Evolutionary conservation across 2,797 vertebrate genomes (phyloP).

Genomic region (Amazona ochrocephala): DNA sequence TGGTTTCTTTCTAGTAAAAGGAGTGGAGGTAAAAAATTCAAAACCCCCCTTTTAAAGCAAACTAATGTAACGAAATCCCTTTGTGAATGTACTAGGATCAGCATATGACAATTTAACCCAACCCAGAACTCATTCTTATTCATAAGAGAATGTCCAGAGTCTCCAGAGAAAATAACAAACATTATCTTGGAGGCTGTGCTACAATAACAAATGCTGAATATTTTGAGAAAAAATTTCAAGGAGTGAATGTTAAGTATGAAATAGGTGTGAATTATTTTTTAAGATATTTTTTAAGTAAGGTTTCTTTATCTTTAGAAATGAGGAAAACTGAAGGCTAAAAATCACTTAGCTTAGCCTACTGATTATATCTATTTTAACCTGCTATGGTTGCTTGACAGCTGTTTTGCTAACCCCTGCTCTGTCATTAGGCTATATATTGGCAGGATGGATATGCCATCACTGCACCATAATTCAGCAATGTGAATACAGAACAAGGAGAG

Average conservation of each 20-base stretch:
- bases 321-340: conserved; percentile 31
- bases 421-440: conserved; percentile 36
- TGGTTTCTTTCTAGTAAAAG: not conserved
- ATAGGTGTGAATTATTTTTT: not conserved
- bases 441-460: conserved; percentile 51
- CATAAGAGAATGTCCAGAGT: not conserved
- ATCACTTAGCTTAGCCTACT: not conserved
- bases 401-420: conserved; percentile 67
- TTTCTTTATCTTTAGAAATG: not conserved
- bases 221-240: not conserved
- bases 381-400: not conserved
- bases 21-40: not conserved
- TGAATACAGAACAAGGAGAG: conserved; percentile 40
- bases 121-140: conserved; percentile 30
- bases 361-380: conserved; percentile 51
- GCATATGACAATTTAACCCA: conserved; percentile 34
- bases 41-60: not conserved
- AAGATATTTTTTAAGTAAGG: not conserved
- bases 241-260: not conserved
- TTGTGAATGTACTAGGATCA: not conserved
- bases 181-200: not conserved
- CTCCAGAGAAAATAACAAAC: conserved; percentile 17
- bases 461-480: conserved; percentile 60
- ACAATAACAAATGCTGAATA: not conserved
- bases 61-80: not conserved